phyloP scores from a whole-genome alignment of 2,888 invertebrate genomes.

The Andrena camellia region DNA sequence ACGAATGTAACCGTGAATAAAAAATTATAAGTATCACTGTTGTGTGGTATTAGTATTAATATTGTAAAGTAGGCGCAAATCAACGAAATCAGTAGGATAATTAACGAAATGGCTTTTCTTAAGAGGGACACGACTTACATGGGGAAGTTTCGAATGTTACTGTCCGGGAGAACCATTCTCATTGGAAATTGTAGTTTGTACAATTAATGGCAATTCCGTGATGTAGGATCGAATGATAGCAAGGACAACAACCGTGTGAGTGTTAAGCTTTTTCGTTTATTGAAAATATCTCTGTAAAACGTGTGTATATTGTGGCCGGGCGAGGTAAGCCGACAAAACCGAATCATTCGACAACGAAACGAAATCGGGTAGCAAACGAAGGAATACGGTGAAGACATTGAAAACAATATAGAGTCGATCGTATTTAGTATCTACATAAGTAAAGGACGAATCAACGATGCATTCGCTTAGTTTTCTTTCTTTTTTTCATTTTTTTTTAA shows the following conservation, averaged over 20 bases:
- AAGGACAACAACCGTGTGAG: slow-evolving; percentile 76
- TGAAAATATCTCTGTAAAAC: slow-evolving; percentile 84
- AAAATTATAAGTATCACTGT: too few species aligned
- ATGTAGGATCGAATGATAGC: slow-evolving; percentile 52
- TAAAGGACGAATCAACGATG: slow-evolving; percentile 83
- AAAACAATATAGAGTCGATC: slow-evolving; percentile 78
- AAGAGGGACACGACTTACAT: too few species aligned
- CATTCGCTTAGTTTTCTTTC: slow-evolving; percentile 76
- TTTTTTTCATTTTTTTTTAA: slow-evolving; percentile 72
- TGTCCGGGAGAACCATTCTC: not conserved
- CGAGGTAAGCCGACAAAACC: slow-evolving; percentile 81
- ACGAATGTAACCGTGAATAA: too few species aligned
- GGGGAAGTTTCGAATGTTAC: too few species aligned
- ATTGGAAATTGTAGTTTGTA: not conserved
- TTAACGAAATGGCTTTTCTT: too few species aligned
- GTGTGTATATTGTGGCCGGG: slow-evolving; percentile 82
- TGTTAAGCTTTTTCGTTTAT: slow-evolving; percentile 83
- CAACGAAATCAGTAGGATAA: too few species aligned
- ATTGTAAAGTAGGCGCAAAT: too few species aligned
- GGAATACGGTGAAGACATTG: slow-evolving; percentile 78
- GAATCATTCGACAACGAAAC: slow-evolving; percentile 77
- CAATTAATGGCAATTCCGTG: not conserved
- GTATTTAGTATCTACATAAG: slow-evolving; percentile 78
- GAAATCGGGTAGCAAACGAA: slow-evolving; percentile 77
- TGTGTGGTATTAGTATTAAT: too few species aligned